Evolutionary conservation across 2,113 vertebrate genomes (phyloP).

Genomic region (Mesoclemmys tuberculata): DNA sequence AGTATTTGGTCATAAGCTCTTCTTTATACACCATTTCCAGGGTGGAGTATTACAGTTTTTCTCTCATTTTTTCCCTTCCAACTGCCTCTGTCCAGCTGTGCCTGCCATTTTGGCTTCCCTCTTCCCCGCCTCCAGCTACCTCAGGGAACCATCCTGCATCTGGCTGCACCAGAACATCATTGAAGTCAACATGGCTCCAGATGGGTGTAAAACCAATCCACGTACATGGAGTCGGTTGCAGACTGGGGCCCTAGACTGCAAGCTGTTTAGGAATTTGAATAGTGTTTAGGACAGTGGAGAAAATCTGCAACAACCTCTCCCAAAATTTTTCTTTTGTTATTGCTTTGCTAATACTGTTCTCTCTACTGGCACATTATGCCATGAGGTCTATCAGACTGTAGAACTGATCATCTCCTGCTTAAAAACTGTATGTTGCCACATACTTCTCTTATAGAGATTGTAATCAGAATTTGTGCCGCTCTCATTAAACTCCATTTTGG

Average conservation of each 20-base stretch:
- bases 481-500: slow-evolving; percentile 8
- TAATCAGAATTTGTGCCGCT: background rate
- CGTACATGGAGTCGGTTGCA: background rate
- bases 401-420: background rate
- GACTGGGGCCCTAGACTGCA: background rate
- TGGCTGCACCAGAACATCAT: background rate
- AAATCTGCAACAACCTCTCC: background rate
- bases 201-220: background rate
- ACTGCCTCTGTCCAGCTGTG: background rate
- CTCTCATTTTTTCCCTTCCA: slow-evolving; percentile 2
- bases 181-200: background rate
- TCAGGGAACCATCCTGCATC: background rate
- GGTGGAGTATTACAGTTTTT: background rate
- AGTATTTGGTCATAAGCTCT: background rate
- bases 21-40: slow-evolving; percentile 15
- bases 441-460: slow-evolving; percentile 33
- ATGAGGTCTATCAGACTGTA: slow-evolving; percentile 2
- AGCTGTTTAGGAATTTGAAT: background rate
- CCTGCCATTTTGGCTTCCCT: slow-evolving; percentile 6
- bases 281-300: background rate
- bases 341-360: background rate
- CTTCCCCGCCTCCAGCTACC: too few relatives aligned
- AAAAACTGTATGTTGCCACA: background rate
- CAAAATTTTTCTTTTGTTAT: background rate
- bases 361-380: background rate